Percentiles rank a stretch among this genome's conserved stretches.
Evolutionary conservation across 2,888 invertebrate genomes (phyloP).

Genomic region (Smittia aterrima): DNA sequence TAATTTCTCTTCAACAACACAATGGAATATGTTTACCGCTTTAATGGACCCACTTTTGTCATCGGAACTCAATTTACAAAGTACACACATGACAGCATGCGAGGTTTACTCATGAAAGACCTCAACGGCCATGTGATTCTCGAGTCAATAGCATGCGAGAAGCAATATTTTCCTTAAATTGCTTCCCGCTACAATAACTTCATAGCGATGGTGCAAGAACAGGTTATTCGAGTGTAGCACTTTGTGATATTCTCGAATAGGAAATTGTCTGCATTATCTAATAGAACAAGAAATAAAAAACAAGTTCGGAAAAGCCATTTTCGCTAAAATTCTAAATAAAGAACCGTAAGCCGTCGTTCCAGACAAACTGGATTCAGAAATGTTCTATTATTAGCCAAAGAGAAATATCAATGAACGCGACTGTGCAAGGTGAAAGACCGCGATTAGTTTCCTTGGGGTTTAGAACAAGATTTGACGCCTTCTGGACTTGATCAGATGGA

Average conservation of each 20-base stretch:
- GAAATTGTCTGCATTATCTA: slow-evolving; percentile 6
- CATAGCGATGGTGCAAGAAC: neutral
- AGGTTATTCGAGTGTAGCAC: neutral
- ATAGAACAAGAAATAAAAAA: neutral
- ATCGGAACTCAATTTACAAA: neutral
- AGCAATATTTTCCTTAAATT: slow-evolving; percentile 6
- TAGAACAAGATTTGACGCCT: neutral
- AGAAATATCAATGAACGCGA: neutral
- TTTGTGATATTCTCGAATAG: neutral
- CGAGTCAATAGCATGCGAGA: neutral
- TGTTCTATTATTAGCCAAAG: neutral
- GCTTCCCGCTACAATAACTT: neutral
- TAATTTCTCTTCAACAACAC: neutral
- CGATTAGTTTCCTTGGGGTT: no score
- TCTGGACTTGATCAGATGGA: neutral
- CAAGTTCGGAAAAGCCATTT: neutral
- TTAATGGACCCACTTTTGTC: neutral
- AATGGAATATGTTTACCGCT: neutral
- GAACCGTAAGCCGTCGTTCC: neutral
- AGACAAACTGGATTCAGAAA: slow-evolving; percentile 18
- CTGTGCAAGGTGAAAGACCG: neutral
- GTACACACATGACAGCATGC: neutral
- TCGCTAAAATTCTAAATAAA: neutral
- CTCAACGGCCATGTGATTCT: neutral
- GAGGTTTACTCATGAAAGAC: neutral